These are phyloP conservation scores for Spilarctia lutea DNA, from an alignment of 2,888 invertebrate species.

Conservation along the genomic window DNA sequence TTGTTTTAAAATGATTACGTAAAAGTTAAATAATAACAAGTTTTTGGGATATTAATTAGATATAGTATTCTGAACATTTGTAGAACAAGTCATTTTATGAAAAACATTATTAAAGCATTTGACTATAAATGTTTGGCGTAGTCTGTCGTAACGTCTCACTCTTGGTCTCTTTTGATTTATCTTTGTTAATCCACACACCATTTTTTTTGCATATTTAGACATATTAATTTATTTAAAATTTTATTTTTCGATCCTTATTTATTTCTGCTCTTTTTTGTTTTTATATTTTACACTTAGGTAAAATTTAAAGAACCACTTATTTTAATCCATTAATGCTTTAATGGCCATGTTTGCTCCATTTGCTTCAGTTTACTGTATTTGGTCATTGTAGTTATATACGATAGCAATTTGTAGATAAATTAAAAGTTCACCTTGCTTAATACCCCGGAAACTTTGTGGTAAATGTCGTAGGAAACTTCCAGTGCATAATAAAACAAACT, in stretches of 20 bases:
- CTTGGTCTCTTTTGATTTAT: background rate
- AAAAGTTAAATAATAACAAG: background rate
- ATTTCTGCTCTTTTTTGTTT: background rate
- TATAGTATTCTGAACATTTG: background rate
- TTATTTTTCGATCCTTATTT: background rate
- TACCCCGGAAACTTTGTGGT: constrained; percentile 9
- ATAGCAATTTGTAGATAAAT: background rate
- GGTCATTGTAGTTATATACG: background rate
- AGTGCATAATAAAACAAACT: constrained; percentile 15
- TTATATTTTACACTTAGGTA: background rate
- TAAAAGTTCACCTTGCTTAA: background rate
- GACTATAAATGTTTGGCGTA: background rate
- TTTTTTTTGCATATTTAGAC: no score
- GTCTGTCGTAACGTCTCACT: background rate
- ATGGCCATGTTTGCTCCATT: background rate
- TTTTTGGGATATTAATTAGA: background rate
- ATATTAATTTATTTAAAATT: no score
- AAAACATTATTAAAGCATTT: background rate
- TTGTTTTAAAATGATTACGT: background rate
- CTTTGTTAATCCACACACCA: background rate
- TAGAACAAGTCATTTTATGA: background rate
- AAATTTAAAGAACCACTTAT: background rate
- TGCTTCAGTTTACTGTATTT: background rate
- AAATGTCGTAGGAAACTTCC: constrained; percentile 12
- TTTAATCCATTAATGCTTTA: background rate